These are phyloP conservation scores for Bovichtus variegatus DNA, from an alignment of 2,797 vertebrate species.

Conservation along the genomic window DNA sequence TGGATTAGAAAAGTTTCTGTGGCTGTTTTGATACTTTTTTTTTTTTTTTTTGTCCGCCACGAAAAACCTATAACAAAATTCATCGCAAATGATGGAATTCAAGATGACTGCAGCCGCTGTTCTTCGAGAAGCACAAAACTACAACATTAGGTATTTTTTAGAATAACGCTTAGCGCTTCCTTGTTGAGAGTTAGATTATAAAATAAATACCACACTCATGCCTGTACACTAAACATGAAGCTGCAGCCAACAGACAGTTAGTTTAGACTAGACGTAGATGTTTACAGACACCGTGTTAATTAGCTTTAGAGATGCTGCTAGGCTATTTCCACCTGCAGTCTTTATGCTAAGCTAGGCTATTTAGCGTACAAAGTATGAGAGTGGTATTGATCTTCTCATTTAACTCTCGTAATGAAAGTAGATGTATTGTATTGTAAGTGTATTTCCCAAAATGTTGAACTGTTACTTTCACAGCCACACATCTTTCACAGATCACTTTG, in stretches of 20 bases:
- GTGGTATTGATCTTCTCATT: not conserved
- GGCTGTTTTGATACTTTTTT: not conserved
- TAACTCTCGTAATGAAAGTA: not conserved
- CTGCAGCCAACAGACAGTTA: not conserved
- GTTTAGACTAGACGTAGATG: conserved; percentile 1
- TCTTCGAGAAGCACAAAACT: not conserved
- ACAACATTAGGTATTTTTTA: conserved; percentile 8
- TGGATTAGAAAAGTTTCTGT: conserved; percentile 10
- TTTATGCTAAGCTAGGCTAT: conserved; percentile 23
- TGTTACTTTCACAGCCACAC: conserved; percentile 1
- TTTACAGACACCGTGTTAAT: not conserved
- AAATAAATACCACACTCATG: not conserved
- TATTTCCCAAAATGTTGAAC: conserved; percentile 1
- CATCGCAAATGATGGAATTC: not conserved
- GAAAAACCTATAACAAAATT: not conserved
- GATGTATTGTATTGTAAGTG: no score
- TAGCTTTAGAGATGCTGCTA: not conserved
- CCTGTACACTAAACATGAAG: not conserved
- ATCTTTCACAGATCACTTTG: not conserved
- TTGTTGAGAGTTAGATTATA: not conserved
- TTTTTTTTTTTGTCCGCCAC: not conserved
- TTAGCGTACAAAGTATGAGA: not conserved
- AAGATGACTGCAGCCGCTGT: conserved; percentile 24
- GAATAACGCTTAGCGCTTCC: not conserved
- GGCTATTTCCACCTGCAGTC: not conserved